Evolutionary conservation across 1,140 invertebrate genomes (phyloP), one percentile per base, ranked within the genome.

Genomic region (Cecropterus lyciades): DNA sequence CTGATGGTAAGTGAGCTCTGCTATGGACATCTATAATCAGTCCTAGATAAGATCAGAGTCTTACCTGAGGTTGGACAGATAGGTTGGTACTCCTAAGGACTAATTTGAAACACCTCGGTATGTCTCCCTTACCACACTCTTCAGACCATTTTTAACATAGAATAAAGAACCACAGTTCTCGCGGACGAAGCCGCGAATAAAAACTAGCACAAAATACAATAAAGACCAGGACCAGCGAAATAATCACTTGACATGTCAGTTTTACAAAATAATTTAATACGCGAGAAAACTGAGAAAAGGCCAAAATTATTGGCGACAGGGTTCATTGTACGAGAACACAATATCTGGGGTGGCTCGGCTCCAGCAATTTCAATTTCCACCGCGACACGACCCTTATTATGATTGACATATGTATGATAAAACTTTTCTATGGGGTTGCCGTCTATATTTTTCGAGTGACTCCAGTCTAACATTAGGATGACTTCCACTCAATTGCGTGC

Each of bases 401-500:
- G 49, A 52, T 15, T 52, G 46, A 49, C 49, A 52, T 52, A 30
- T 52, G 49, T 52, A 52, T 30, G 24, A 52, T 52, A 27, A 49
- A 49, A 52, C 46, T 49, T 55, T 7, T 55, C 5, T 27, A 40
- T 55, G 5, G 30, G 27, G 30, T 40, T 16, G 33, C 7, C 14
- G 9, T 49, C 37, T 24, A 16, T 30, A 59, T 59, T 59, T 59
- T n/a, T n/a, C n/a, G n/a, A 13, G 42, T 13, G 14, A 10, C 17
- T 48, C 9, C 10, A 8, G 43, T 60, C 45, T 10, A 37, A 16
- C 57, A 27, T 60, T 59, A 27, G 14, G 45, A 60, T 49, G 45
- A 49, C 30, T 49, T 60, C 30, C 57, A 46, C 45, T 60, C 45
- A 60, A 60, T 60, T 60, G 57, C 10, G 45, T 45, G 57, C 30